Evolutionary conservation across 2,797 vertebrate genomes (phyloP), one percentile per base, ranked within the genome.

Genomic region (Chelmon rostratus): DNA sequence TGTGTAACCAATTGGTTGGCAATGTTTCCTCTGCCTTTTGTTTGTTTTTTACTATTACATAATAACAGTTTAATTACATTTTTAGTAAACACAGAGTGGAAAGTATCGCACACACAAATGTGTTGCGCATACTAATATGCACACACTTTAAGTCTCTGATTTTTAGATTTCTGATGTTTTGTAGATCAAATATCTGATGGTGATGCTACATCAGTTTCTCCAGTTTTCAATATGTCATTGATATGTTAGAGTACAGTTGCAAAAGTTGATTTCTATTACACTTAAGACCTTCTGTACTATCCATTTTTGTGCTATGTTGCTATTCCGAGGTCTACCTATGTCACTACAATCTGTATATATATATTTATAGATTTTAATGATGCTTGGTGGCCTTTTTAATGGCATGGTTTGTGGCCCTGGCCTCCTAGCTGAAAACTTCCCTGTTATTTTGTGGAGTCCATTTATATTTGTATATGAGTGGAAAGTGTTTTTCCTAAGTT

Each of bases 391-490:
- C 6, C 35, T 68, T 65, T 61, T 63, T 37, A 61, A 53, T 38
- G 16, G 0, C n/a, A 42, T 76, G 38, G 49, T 73, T 31, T 31
- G 28, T 73, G 76, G 42, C 10, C 64, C 21, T 69, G 5, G 1
- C 13, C 53, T 72, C 18, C 56, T 28, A 72, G 4, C 0, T 66
- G 16, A 42, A 68, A 37, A 66, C 25, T 8, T 33, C 15, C 52
- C 19, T 65, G 15, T 16, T 58, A 11, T 37, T 66, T 56, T 70
- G n/a, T 71, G 42, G 21, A 58, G 50, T 49, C 18, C 21, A 37
- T 69, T 70, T 58, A 23, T 40, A 57, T 72, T 58, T 3, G 0
- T 44, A 31, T 18, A 16, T n/a, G 19, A 78, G n/a, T 68, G 10
- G 56, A 62, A 71, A 21, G 23, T 23, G 12, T 18, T 50, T 47